Evolutionary conservation across 2,797 vertebrate species (phyloP), one percentile per base, ranked within the genome.

Genomic region (Diglossa cyanea): DNA sequence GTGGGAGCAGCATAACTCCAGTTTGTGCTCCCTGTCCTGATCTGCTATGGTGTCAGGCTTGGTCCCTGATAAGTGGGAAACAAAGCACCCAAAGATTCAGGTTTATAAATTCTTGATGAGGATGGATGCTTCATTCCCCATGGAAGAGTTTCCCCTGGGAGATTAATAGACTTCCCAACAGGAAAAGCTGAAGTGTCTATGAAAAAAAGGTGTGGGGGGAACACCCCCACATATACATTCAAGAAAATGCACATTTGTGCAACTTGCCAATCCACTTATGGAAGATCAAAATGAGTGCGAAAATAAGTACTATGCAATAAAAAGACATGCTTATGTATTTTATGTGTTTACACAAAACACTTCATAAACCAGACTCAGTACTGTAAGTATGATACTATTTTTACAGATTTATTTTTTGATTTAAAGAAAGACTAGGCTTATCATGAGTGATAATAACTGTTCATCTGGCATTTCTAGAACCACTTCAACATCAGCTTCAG

Each of bases 41-140:
- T 11, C 5, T 26, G 5, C 9, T 39, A 0, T 11, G 15, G 15
- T 68, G 10, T 44, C 33, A 66, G 40, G 13, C 10, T 88, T 74
- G 8, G 6, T 4, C 3, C 13, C 53, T 1, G 0, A 33, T 3
- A 39, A 13, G 4, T 14, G 15, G 28, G 54, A 72, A 86, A 58
- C 1, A 66, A 63, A 80, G 11, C 3, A 88, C 10, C 3, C 20
- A 47, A 35, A 81, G 3, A 18, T 9, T 63, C 8, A n/a, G 21
- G 7, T 6, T 44, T 83, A 7, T n/a, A 73, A 55, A 7, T 10
- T 76, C 20, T 18, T 71, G 17, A 20, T 74, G 33, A 71, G 24
- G 9, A 35, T 53, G 16, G 11, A 26, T 40, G 9, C 2, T 25
- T 70, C 23, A 1, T 61, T 90, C 14, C 3, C 28, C 9, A 25